phyloP scores from a whole-genome alignment of 2,888 invertebrate species.

The Acanthococcus lagerstroemiae region DNA sequence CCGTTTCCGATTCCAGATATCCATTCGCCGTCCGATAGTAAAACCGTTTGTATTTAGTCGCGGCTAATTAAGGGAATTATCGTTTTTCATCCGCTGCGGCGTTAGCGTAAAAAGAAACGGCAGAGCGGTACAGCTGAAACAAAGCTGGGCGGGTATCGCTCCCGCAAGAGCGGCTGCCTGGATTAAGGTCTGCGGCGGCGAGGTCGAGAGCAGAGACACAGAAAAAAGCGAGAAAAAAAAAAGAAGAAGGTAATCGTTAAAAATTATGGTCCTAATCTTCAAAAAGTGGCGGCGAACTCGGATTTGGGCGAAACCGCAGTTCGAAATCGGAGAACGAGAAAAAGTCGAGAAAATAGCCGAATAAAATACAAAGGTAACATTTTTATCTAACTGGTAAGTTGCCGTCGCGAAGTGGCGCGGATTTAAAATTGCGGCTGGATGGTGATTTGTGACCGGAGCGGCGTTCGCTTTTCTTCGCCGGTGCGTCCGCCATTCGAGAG shows the following conservation, averaged over 20 bases:
- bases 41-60: no score
- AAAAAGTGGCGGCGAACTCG: background rate
- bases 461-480: background rate
- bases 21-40: no score
- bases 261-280: background rate
- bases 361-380: background rate
- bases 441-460: conserved; percentile 6
- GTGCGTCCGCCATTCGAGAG: background rate
- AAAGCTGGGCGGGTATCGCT: no score
- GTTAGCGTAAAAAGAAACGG: no score
- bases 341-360: background rate
- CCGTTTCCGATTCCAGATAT: no score
- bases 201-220: background rate
- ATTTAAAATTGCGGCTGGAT: conserved; percentile 5
- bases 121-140: no score
- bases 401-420: background rate
- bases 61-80: no score
- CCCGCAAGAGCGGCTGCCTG: no score
- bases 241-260: background rate
- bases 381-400: background rate
- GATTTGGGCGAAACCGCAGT: background rate
- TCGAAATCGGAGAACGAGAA: background rate
- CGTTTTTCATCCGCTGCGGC: no score
- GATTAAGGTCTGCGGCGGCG: no score
- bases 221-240: background rate